Conservation (phyloP, 2,797 vertebrate species). For the Momotus momota region DNA sequence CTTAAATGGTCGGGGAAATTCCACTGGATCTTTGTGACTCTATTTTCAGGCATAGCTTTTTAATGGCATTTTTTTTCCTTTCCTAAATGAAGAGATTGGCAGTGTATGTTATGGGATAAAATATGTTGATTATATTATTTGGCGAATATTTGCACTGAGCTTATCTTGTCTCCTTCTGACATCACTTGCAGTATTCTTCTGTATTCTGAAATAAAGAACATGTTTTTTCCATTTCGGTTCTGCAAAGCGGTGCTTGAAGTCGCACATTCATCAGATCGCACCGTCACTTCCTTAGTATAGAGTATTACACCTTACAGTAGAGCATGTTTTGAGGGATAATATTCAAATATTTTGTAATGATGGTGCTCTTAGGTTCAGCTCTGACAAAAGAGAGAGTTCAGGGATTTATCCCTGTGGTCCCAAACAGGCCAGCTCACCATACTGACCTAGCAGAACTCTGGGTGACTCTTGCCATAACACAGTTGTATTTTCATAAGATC, state of each 20-base stretch:
- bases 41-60: not conserved
- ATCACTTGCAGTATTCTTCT: not conserved
- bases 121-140: not conserved
- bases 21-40: not conserved
- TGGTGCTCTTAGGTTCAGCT: not conserved
- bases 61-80: not conserved
- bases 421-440: not conserved
- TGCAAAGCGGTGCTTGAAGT: not conserved
- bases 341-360: not conserved
- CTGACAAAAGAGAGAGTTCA: not conserved
- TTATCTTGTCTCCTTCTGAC: not conserved
- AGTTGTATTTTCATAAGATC: conserved; percentile 8
- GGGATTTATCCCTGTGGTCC: not conserved
- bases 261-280: not conserved
- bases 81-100: not conserved
- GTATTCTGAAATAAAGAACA: not conserved
- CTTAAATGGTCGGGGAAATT: not conserved
- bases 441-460: not conserved
- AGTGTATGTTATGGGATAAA: not conserved
- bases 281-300: not conserved
- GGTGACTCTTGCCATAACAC: not conserved
- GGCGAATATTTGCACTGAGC: not conserved
- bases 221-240: not conserved
- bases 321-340: not conserved
- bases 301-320: not conserved